Percentiles rank a stretch among this genome's conserved stretches.
phyloP scores from a whole-genome alignment of 2,888 invertebrate genomes.

The Philopedon plagiatum region DNA sequence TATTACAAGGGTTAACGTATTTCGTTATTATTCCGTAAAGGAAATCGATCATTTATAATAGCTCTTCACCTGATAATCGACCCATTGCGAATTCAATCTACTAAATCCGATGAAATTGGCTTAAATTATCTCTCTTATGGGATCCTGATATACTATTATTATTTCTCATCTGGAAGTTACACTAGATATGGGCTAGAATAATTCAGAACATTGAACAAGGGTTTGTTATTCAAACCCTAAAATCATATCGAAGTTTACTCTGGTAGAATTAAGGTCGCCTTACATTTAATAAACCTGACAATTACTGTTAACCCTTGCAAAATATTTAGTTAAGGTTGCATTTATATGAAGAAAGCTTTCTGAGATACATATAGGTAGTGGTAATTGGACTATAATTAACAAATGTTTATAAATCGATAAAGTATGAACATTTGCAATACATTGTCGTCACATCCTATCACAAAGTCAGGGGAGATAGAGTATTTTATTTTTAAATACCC shows the following conservation, averaged over 20 bases:
- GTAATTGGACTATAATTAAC: too few relatives aligned
- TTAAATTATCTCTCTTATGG: constrained; percentile 38
- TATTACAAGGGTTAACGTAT: too few relatives aligned
- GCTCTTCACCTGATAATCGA: constrained; percentile 17
- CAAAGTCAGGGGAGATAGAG: too few relatives aligned
- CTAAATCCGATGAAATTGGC: constrained; percentile 32
- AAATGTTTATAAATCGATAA: too few relatives aligned
- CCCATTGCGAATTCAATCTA: constrained; percentile 33
- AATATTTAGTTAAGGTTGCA: constrained; percentile 2
- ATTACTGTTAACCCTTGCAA: constrained; percentile 17
- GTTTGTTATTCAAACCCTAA: constrained; percentile 29
- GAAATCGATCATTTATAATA: neutral
- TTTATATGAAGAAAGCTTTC: neutral
- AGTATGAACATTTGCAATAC: too few relatives aligned
- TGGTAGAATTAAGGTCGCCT: constrained; percentile 23
- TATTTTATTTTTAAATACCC: too few relatives aligned
- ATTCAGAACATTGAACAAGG: constrained; percentile 31
- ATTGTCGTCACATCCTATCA: too few relatives aligned
- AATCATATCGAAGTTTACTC: constrained; percentile 23
- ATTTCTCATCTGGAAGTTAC: constrained; percentile 34
- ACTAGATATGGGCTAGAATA: constrained; percentile 32
- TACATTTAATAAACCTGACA: constrained; percentile 23
- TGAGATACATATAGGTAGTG: too few relatives aligned
- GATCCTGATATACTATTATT: constrained; percentile 31
- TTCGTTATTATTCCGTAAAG: neutral